Evolutionary conservation across 2,888 invertebrate species (phyloP).

Genomic region (Palloptera scutellata): DNA sequence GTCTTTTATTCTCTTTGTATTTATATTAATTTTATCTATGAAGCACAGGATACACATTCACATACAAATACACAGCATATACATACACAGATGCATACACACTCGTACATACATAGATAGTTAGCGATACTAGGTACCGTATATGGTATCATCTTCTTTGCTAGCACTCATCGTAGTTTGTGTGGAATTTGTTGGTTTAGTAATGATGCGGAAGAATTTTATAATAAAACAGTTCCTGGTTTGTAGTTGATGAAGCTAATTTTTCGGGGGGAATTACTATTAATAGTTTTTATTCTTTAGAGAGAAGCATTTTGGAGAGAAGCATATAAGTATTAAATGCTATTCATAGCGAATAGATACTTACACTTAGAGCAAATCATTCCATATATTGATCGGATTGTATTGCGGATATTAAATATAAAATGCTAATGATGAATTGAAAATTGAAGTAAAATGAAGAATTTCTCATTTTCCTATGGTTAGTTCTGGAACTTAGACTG

Average conservation of each 20-base stretch:
- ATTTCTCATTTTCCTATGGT: too few species aligned
- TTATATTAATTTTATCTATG: neutral
- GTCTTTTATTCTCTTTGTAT: conserved; percentile 2
- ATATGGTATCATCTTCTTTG: conserved; percentile 27
- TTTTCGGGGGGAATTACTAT: conserved; percentile 3
- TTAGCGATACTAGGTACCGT: neutral
- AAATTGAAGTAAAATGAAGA: too few species aligned
- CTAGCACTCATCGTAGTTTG: conserved; percentile 17
- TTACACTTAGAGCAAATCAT: too few species aligned
- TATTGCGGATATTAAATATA: too few species aligned
- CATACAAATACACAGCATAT: neutral
- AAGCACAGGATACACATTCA: neutral
- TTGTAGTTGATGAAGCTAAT: conserved; percentile 41
- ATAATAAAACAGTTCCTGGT: conserved; percentile 33
- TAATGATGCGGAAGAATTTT: conserved; percentile 43
- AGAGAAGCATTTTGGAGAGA: too few species aligned
- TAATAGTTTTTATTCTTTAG: too few species aligned
- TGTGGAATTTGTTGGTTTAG: conserved; percentile 34
- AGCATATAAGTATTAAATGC: too few species aligned
- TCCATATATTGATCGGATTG: too few species aligned
- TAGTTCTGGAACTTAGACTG: too few species aligned
- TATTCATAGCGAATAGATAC: too few species aligned
- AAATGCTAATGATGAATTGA: too few species aligned
- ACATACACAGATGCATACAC: neutral
- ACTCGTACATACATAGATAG: neutral